Evolutionary conservation across 2,797 vertebrate genomes (phyloP).

Genomic region (Sebastiscus albofasciatus): DNA sequence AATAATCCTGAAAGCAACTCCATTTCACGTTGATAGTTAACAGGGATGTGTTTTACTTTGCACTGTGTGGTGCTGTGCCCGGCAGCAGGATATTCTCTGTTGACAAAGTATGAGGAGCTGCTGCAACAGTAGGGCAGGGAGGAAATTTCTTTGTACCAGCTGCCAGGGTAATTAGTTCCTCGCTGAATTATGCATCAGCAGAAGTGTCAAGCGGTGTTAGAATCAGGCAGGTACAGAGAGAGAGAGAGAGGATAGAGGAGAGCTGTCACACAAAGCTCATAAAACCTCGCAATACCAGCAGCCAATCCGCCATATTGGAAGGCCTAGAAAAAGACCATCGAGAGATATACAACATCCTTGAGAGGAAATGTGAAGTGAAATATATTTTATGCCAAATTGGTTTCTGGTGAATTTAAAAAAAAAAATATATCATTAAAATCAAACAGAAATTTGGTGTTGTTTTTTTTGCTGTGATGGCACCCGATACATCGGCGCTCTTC

Average conservation of each 20-base stretch:
- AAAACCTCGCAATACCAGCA: conserved; percentile 40
- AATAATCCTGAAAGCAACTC: conserved; percentile 39
- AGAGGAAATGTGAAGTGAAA: neutral
- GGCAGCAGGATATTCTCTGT: conserved; percentile 69
- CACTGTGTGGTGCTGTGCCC: conserved; percentile 48
- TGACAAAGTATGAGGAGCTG: conserved; percentile 68
- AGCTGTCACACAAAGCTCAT: conserved; percentile 63
- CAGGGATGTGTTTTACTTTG: conserved; percentile 52
- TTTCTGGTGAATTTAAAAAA: neutral
- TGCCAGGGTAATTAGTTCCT: conserved; percentile 81
- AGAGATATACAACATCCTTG: neutral
- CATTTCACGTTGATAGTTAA: conserved; percentile 37
- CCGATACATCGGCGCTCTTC: neutral
- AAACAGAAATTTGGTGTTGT: fast-evolving
- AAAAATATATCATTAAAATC: neutral
- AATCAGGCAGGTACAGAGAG: conserved; percentile 68
- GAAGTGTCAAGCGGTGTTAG: conserved; percentile 77
- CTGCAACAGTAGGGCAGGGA: conserved; percentile 68
- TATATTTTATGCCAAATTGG: neutral
- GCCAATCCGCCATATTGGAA: conserved; percentile 30
- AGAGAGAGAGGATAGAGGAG: conserved; percentile 55
- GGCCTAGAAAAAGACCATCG: conserved; percentile 16
- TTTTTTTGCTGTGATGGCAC: neutral
- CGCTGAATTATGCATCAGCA: conserved; percentile 82
- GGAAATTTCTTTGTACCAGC: conserved; percentile 81